Conservation (phyloP, 1,140 invertebrate genomes). For the Drosophila malerkotliana region DNA sequence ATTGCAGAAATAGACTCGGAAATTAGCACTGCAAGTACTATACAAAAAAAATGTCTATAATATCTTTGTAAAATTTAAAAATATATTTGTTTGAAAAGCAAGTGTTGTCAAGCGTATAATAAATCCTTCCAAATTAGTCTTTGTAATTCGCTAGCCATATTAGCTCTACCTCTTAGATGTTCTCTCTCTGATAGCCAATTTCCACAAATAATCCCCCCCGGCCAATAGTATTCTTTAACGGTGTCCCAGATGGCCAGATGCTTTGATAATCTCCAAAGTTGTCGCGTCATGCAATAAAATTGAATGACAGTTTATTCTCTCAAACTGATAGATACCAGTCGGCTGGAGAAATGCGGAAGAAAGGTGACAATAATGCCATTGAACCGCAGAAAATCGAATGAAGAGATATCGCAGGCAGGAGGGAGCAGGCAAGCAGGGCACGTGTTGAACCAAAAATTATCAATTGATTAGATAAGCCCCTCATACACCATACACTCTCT, state of each 20-base stretch:
- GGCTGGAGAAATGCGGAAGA: slow-evolving; percentile 36
- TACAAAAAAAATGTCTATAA: neutral
- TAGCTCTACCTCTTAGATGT: slow-evolving; percentile 8
- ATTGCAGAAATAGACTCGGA: slow-evolving; percentile 11
- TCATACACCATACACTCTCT: slow-evolving; percentile 2
- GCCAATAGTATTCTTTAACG: slow-evolving; percentile 46
- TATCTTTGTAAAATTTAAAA: neutral
- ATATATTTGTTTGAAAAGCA: neutral
- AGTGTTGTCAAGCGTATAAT: neutral
- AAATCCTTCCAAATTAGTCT: slow-evolving; percentile 10
- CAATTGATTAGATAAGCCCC: slow-evolving; percentile 52
- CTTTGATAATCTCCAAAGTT: slow-evolving; percentile 53
- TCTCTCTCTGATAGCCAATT: slow-evolving; percentile 39
- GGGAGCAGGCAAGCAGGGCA: slow-evolving; percentile 10
- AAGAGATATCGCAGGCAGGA: slow-evolving; percentile 13
- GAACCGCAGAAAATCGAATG: slow-evolving; percentile 33
- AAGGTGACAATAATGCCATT: slow-evolving; percentile 49
- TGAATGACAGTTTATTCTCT: slow-evolving; percentile 35
- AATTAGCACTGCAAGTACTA: slow-evolving; percentile 4
- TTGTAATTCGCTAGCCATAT: slow-evolving; percentile 13
- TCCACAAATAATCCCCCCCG: slow-evolving; percentile 35
- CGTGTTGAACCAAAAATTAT: slow-evolving; percentile 39
- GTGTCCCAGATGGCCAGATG: slow-evolving; percentile 13
- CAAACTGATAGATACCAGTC: neutral
- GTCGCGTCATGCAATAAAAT: slow-evolving; percentile 63